A percentile compares a stretch with the other conserved stretches of the same genome.
Evolutionary conservation across 2,888 invertebrate species (phyloP).

Genomic region (Icerya purchasi): DNA sequence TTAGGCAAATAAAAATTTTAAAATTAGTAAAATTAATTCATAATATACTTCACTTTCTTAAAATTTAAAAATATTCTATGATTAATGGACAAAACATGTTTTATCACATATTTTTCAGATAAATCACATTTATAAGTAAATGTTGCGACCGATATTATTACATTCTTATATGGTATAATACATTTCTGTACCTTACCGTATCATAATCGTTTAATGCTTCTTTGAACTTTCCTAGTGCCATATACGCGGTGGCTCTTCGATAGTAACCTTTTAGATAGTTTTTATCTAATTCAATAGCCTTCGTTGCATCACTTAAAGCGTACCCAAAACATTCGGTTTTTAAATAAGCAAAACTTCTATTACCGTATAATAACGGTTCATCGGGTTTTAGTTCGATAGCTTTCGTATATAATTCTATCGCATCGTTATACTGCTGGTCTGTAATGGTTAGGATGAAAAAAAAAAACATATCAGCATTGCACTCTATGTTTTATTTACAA

Average conservation of each 20-base stretch:
- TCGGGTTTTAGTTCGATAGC: conserved; percentile 54
- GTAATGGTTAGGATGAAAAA: conserved; percentile 27
- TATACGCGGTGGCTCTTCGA: conserved; percentile 83
- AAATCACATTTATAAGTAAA: no score
- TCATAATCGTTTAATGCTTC: conserved; percentile 90
- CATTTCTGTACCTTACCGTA: conserved; percentile 61
- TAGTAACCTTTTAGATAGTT: conserved; percentile 91
- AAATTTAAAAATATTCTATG: no score
- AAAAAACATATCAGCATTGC: no score
- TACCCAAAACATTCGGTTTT: conserved; percentile 88
- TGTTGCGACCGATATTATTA: no score
- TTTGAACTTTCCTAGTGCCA: conserved; percentile 95
- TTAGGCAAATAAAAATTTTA: no score
- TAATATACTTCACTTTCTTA: no score
- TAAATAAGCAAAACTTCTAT: conserved; percentile 85
- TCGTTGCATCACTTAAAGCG: conserved; percentile 76
- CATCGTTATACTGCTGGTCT: conserved; percentile 78
- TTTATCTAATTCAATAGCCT: conserved; percentile 72
- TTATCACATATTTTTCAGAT: no score
- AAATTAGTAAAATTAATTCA: no score
- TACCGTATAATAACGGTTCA: conserved; percentile 75
- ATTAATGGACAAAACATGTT: no score
- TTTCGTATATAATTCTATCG: conserved; percentile 59
- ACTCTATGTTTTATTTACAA: no score
- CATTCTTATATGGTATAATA: no score